Percentiles rank a stretch among this genome's conserved stretches.
phyloP scores from a whole-genome alignment of 2,888 invertebrate species.

The Drosophila atroscutellata region DNA sequence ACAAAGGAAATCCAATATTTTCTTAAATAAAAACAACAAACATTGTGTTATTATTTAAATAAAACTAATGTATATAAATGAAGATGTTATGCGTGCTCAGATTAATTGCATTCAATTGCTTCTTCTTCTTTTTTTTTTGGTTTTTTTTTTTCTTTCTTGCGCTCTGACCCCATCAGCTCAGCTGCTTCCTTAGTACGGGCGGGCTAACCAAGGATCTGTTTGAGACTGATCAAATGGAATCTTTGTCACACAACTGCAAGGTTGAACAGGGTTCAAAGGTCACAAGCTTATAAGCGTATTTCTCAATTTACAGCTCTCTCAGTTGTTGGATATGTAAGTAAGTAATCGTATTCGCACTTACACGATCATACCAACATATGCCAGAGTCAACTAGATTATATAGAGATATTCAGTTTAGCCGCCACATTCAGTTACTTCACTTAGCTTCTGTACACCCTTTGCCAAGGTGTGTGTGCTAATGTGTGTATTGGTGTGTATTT shows the following conservation, averaged over 20 bases:
- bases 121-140: neutral
- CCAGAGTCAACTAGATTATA: neutral
- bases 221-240: neutral
- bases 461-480: constrained; percentile 1
- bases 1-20: constrained; percentile 75
- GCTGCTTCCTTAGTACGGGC: neutral
- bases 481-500: constrained; percentile 3
- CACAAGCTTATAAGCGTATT: constrained; percentile 1
- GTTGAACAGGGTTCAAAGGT: neutral
- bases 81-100: constrained; percentile 46
- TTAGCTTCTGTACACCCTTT: neutral
- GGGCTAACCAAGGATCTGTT: constrained; percentile 4
- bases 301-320: constrained; percentile 15
- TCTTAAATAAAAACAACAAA: constrained; percentile 72
- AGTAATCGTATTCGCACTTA: constrained; percentile 15
- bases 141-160: constrained; percentile 42
- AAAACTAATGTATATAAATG: constrained; percentile 76
- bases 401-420: neutral
- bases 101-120: constrained; percentile 15
- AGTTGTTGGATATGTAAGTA: constrained; percentile 19
- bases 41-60: constrained; percentile 82
- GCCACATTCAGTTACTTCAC: neutral
- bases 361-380: constrained; percentile 7
- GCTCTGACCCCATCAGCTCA: neutral
- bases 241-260: neutral